Conservation (phyloP, 1,140 invertebrate species). For the Charaxes varanes region DNA sequence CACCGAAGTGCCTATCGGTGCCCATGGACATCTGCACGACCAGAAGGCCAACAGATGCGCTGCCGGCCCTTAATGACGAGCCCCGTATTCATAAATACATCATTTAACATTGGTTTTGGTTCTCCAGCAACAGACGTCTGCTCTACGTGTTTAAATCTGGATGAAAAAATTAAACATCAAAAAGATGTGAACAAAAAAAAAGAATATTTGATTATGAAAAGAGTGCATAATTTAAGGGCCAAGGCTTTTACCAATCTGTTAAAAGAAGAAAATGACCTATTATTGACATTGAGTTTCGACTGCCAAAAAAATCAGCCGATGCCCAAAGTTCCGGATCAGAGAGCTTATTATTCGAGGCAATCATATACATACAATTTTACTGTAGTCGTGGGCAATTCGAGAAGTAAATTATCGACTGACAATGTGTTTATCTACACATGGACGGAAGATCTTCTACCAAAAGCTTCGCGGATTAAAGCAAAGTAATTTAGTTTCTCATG, state of each 20-base stretch:
- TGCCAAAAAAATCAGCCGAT: constrained; percentile 50
- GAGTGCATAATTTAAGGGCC: constrained; percentile 29
- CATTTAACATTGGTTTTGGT: constrained; percentile 14
- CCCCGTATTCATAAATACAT: no score
- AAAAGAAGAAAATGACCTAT: constrained; percentile 23
- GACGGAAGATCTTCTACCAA: no score
- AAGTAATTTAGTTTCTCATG: no score
- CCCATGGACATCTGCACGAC: no score
- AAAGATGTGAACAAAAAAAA: constrained; percentile 1
- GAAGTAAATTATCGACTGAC: constrained; percentile 20
- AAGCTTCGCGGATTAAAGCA: no score
- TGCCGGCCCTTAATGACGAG: no score
- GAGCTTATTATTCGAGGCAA: constrained; percentile 42
- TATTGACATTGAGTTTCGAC: constrained; percentile 39
- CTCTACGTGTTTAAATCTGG: constrained; percentile 9
- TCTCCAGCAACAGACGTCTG: constrained; percentile 11
- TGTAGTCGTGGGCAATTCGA: constrained; percentile 35
- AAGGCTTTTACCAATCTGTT: constrained; percentile 39
- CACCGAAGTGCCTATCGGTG: no score
- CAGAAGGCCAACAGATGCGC: no score
- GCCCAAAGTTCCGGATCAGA: constrained; percentile 42
- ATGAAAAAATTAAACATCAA: constrained; percentile 9
- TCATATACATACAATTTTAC: constrained; percentile 51
- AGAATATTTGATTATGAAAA: not conserved
- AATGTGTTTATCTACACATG: constrained; percentile 36